Evolutionary conservation across 1,140 invertebrate species (phyloP).

Genomic region (Drosophila melanogaster): DNA sequence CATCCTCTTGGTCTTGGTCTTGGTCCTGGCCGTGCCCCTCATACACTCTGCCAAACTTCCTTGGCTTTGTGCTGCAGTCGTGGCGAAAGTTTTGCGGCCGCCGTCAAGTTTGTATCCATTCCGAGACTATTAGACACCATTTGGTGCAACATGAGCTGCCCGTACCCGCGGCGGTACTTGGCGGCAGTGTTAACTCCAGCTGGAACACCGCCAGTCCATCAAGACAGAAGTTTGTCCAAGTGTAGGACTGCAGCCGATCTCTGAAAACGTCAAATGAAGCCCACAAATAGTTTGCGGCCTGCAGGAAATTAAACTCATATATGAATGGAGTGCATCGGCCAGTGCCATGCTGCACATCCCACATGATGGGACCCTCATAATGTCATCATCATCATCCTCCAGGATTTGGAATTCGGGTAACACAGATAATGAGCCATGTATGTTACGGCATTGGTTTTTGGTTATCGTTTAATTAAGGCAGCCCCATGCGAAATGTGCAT

Average conservation of each 20-base stretch:
- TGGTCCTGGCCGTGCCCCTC: conserved; percentile 19
- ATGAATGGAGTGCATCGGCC: conserved; percentile 37
- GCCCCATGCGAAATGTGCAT: conserved; percentile 15
- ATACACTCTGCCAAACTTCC: conserved; percentile 70
- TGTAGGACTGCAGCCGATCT: conserved; percentile 37
- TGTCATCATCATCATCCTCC: conserved; percentile 43
- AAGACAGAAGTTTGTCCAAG: conserved; percentile 56
- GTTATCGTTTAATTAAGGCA: conserved; percentile 64
- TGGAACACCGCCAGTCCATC: conserved; percentile 40
- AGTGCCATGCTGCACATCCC: conserved; percentile 38
- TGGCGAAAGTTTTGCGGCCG: conserved; percentile 63
- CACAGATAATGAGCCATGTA: conserved; percentile 47
- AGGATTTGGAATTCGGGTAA: neutral
- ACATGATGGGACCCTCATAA: conserved; percentile 49
- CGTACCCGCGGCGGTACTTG: conserved; percentile 18
- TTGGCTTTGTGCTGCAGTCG: conserved; percentile 33
- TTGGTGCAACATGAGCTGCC: conserved; percentile 61
- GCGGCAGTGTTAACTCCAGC: conserved; percentile 9
- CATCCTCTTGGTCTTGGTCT: conserved; percentile 26
- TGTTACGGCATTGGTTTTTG: conserved; percentile 12
- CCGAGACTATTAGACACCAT: conserved; percentile 72
- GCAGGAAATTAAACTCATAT: conserved; percentile 80
- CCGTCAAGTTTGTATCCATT: conserved; percentile 55
- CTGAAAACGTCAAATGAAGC: conserved; percentile 34
- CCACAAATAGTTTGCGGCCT: conserved; percentile 57